Evolutionary conservation across 2,888 invertebrate species (phyloP), one percentile per base, ranked within the genome.

Genomic region (Saturnia japonica): DNA sequence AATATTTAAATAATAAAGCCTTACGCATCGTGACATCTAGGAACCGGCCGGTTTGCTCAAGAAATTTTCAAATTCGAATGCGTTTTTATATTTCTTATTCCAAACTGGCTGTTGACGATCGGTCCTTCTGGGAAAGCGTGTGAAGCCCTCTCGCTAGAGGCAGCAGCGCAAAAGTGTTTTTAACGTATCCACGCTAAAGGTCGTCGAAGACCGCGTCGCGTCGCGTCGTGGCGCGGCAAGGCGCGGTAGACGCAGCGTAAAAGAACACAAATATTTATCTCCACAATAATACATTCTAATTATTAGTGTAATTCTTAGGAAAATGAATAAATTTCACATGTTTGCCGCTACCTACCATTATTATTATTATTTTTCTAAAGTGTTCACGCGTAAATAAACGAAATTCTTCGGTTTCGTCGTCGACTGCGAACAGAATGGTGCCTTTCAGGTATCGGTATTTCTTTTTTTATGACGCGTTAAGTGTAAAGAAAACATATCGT

Each of bases 291-390:
- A 60, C 69, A 76, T 73, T 86, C 90, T 91, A 91, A 91, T 88
- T 76, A 80, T 76, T 85, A 84, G 77, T 86, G 88, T 88, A 86
- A 90, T 91, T 91, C 90, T 83, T 73, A 80, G 85, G 89, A 91
- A 89, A 77, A 77, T 77, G 75, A 70, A 60, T 14, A 60, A 60
- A 60, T 60, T 60, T 60, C 57, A 60, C 57, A n/a, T 68, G 40
- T 71, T 68, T 71, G 69, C 28, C 71, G 71, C 71, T 71, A 69
- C 71, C 71, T 60, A 28, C 28, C 25, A 60, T 60, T 57, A 12
- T 79, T 80, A 81, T 80, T 78, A 80, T 82, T 74, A 60, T 75
- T 74, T 77, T 81, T 79, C 75, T 72, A 72, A 51, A 70, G 73
- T 64, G 57, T 78, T 80, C 78, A 73, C 25, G 69, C 43, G 75